A percentile compares a stretch with the other conserved stretches of the same genome.
Evolutionary conservation across 2,797 vertebrate species (phyloP).

Genomic region (Pelochelys cantorii): DNA sequence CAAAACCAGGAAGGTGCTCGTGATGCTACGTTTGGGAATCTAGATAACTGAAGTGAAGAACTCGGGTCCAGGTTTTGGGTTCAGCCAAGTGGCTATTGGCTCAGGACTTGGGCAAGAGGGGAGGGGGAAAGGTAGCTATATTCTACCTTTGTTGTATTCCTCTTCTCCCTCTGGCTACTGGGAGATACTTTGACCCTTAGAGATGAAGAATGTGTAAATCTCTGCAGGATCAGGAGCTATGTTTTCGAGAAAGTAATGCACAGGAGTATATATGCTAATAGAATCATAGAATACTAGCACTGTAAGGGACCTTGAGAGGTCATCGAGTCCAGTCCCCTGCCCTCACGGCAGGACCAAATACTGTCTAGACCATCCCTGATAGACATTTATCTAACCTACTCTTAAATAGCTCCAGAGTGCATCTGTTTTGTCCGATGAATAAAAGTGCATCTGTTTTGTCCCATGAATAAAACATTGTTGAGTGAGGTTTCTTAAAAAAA

Average conservation of each 20-base stretch:
- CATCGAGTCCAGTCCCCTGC: no score
- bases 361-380: no score
- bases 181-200: not conserved
- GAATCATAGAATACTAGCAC: not conserved
- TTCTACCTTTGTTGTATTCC: accelerated
- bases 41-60: accelerated
- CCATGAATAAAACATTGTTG: not conserved
- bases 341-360: no score
- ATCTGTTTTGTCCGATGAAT: not conserved
- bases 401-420: no score
- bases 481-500: no score
- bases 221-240: not conserved
- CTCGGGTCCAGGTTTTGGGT: accelerated
- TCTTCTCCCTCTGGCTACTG: not conserved
- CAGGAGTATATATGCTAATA: not conserved
- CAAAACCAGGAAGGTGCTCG: not conserved
- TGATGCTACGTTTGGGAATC: accelerated
- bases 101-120: accelerated
- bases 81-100: accelerated
- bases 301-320: no score
- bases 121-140: accelerated
- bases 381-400: no score
- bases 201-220: not conserved
- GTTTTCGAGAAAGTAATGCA: not conserved
- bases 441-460: not conserved